Evolutionary conservation across 2,888 invertebrate genomes (phyloP), one percentile per base, ranked within the genome.

Genomic region (Clostera curtula): DNA sequence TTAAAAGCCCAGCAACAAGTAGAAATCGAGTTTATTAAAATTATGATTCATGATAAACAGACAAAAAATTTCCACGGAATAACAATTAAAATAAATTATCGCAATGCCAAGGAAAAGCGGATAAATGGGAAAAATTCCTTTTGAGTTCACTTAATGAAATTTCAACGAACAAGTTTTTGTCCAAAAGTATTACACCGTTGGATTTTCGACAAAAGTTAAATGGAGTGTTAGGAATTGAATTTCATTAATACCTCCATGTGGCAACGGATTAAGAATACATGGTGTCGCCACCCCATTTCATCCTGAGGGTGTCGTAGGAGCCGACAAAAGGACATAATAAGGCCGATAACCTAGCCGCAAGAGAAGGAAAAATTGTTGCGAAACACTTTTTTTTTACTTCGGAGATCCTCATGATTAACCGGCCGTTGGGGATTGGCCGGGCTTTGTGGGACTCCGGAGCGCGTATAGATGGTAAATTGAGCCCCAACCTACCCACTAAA

Each of bases 201-300:
- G 57, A 68, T 68, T 69, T 56, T 45, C 42, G 34, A 44, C 56
- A 59, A 65, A 79, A 79, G 77, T 79, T 79, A 67, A 75, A 79
- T 75, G 69, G 69, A 68, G 54, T 71, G 68, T 77, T 74, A 71
- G 51, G 60, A 60, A 72, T 79, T 74, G 69, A 74, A 71, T 74
- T 73, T 65, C 56, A 63, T 67, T 67, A 70, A 69, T 66, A 62
- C 54, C 49, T 49, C 56, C 50, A 35, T 39, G n/a, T n/a, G n/a
- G n/a, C n/a, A n/a, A n/a, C n/a, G n/a, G n/a, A n/a, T n/a, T n/a
- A n/a, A n/a, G n/a, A n/a, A n/a, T n/a, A n/a, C n/a, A n/a, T n/a
- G n/a, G n/a, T n/a, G n/a, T n/a, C n/a, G n/a, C n/a, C n/a, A n/a
- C n/a, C n/a, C n/a, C n/a, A n/a, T n/a, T n/a, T n/a, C n/a, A n/a